phyloP scores from a whole-genome alignment of 2,113 vertebrate genomes.

The Equus przewalskii region DNA sequence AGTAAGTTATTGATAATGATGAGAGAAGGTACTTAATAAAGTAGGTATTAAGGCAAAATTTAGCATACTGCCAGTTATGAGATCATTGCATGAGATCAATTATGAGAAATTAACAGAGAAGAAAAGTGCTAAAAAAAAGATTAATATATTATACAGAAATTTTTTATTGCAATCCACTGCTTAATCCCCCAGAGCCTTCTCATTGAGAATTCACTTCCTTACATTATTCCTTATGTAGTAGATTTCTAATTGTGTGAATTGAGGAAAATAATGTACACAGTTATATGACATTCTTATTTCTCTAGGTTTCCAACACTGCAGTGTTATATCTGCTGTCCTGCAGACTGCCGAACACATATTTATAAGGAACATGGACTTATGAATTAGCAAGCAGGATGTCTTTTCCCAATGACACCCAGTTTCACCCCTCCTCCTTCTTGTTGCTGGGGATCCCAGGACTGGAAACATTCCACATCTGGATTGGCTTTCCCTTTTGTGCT shows the following conservation, averaged over 20 bases:
- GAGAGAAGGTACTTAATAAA: not conserved
- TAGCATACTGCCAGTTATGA: not conserved
- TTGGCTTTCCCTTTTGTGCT: conserved; percentile 61
- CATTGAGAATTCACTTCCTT: not conserved
- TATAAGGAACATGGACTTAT: not conserved
- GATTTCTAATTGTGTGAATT: not conserved
- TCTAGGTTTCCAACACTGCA: not conserved
- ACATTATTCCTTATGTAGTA: not conserved
- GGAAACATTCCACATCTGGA: conserved; percentile 61
- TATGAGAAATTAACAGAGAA: not conserved
- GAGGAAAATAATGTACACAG: not conserved
- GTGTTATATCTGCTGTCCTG: not conserved
- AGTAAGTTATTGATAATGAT: not conserved
- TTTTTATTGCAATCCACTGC: not conserved
- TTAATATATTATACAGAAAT: not conserved
- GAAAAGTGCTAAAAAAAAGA: not conserved
- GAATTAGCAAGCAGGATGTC: not conserved
- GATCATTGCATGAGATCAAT: not conserved
- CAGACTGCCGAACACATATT: not conserved
- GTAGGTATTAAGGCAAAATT: not conserved
- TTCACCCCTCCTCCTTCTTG: conserved; percentile 10
- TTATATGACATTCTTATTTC: not conserved
- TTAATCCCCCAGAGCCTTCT: not conserved
- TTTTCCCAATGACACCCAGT: conserved; percentile 20
- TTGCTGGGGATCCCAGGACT: conserved; percentile 59